Evolutionary conservation across 2,888 invertebrate species (phyloP), one percentile per base, ranked within the genome.

Genomic region (Platycheirus rosarum): DNA sequence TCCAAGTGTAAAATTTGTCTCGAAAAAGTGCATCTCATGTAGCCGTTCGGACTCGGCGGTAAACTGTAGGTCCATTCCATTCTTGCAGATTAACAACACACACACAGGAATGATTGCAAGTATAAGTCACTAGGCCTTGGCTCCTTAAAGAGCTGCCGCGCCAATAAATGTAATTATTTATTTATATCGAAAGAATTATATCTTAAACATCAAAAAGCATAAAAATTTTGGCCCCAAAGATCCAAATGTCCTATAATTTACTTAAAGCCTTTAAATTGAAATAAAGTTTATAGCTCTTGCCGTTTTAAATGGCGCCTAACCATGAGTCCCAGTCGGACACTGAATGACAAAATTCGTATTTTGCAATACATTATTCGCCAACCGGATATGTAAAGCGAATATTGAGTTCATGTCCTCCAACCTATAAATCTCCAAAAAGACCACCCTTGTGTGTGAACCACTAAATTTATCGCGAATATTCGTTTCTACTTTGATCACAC

Each of bases 401-500:
- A 13, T 49, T 32, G 29, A 29, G 29, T 32, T 32, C 3, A 49
- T 11, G 32, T 35, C 35, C 35, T 37, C 53, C 51, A 11, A 32
- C 8, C 29, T 14, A 51, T 23, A 53, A 55, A 37, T 13, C 35
- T 8, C 37, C 7, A 53, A 53, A 18, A 18, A 29, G 16, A 32
- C 51, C 20, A 55, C 20, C 32, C 8, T 16, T 6, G 2, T 20
- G 29, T 65, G 35, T 26, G 32, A 73, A 73, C 60, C 46, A 23
- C 69, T 40, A 20, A 62, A 73, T 78, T 62, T 62, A 66, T 69
- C 44, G 44, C 42, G 51, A 62, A 51, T 37, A 5, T 75, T 37
- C 20, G n/a, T 53, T 57, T 48, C 32, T 20, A 9, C 48, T 60
- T 40, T 32, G 23, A 53, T 44, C 42, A 42, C 57, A 79, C 69